Evolutionary conservation across 2,888 invertebrate species (phyloP).

Genomic region (Sicus ferrugineus): DNA sequence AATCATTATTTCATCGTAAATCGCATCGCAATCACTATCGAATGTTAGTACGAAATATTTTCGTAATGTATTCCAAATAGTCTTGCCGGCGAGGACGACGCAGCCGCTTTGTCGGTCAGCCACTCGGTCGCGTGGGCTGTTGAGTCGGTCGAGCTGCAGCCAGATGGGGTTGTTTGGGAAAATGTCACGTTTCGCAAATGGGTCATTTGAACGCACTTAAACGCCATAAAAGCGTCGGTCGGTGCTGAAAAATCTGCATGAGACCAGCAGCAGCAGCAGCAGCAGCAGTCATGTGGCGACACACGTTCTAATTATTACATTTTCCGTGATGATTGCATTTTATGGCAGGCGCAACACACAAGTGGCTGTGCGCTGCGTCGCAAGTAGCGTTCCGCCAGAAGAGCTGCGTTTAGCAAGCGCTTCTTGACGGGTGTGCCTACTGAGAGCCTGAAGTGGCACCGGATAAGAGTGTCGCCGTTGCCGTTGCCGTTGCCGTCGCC

Average conservation of each 20-base stretch:
- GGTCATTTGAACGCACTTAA: conserved; percentile 41
- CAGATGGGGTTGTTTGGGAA: conserved; percentile 26
- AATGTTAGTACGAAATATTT: not conserved
- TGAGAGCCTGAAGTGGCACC: not conserved
- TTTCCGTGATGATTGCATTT: conserved; percentile 33
- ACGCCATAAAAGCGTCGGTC: conserved; percentile 31
- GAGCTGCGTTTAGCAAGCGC: not conserved
- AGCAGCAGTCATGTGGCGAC: not conserved
- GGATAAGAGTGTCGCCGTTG: too few species aligned
- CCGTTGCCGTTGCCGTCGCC: too few species aligned
- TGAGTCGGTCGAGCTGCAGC: not conserved
- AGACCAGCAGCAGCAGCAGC: too few species aligned
- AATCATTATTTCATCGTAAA: too few species aligned
- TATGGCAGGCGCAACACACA: conserved; percentile 24
- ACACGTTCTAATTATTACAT: conserved; percentile 33
- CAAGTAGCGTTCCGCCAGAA: not conserved
- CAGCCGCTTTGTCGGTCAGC: not conserved
- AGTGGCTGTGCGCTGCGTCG: not conserved
- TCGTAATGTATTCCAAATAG: not conserved
- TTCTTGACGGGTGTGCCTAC: not conserved
- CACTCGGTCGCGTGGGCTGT: not conserved
- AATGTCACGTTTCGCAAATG: conserved; percentile 40
- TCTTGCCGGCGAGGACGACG: not conserved
- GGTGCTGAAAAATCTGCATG: too few species aligned
- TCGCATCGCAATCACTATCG: not conserved